phyloP scores from a whole-genome alignment of 2,888 invertebrate genomes.

The Luffia ferchaultella region DNA sequence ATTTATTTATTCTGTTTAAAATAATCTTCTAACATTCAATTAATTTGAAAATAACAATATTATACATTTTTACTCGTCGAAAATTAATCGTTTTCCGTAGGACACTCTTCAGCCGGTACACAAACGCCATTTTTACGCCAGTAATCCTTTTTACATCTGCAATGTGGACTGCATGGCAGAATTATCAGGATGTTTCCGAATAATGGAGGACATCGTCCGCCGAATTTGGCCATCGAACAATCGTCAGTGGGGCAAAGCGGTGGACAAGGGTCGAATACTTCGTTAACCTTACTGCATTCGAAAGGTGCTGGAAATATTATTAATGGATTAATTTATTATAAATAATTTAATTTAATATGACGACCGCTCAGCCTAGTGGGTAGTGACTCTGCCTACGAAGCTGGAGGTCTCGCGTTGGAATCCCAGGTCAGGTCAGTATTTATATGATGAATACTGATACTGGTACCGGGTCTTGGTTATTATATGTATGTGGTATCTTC shows the following conservation, averaged over 20 bases:
- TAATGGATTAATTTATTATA: background rate
- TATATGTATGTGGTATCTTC: background rate
- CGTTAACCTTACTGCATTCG: slow-evolving; percentile 21
- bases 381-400: too few species aligned
- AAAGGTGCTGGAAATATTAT: slow-evolving; percentile 22
- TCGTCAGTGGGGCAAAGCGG: slow-evolving; percentile 25
- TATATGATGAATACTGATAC: background rate
- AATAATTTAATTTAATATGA: too few species aligned
- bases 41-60: too few species aligned
- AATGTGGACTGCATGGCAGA: background rate
- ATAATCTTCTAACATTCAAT: too few species aligned
- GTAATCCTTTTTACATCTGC: background rate
- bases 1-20: too few species aligned
- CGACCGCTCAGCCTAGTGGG: too few species aligned
- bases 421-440: background rate
- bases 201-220: slow-evolving; percentile 19
- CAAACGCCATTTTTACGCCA: background rate
- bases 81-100: background rate
- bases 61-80: too few species aligned
- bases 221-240: slow-evolving; percentile 23
- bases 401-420: background rate
- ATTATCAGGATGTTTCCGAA: background rate
- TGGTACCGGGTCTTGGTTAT: background rate
- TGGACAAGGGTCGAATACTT: slow-evolving; percentile 27
- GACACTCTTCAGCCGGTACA: background rate